phyloP scores from a whole-genome alignment of 2,888 invertebrate species.

The Lapara coniferarum region DNA sequence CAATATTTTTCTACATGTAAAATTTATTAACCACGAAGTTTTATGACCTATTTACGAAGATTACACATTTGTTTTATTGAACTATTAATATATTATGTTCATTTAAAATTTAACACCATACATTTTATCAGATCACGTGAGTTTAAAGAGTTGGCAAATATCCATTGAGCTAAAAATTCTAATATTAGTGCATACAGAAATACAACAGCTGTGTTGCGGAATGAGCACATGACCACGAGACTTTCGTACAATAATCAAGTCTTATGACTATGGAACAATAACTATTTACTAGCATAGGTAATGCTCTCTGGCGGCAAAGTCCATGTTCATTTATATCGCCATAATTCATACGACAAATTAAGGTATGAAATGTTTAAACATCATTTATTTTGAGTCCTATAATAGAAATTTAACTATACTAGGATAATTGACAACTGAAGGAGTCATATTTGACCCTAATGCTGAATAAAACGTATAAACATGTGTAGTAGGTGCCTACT shows the following conservation, averaged over 20 bases:
- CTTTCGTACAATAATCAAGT: slow-evolving; percentile 47
- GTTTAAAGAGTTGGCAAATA: slow-evolving; percentile 63
- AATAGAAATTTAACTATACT: not conserved
- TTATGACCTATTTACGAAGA: slow-evolving; percentile 11
- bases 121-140: slow-evolving; percentile 62
- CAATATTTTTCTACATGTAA: not conserved
- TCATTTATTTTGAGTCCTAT: too few relatives aligned
- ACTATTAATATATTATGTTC: slow-evolving; percentile 31
- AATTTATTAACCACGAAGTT: not conserved
- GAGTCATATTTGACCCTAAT: too few relatives aligned
- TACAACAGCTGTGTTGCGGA: slow-evolving; percentile 68
- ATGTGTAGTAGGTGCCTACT: too few relatives aligned
- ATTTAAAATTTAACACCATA: slow-evolving; percentile 49
- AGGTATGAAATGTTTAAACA: too few relatives aligned
- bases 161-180: slow-evolving; percentile 78
- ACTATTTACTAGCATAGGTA: not conserved
- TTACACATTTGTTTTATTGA: slow-evolving; percentile 31
- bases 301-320: not conserved
- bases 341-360: not conserved
- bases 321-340: not conserved
- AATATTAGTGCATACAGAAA: slow-evolving; percentile 77
- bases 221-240: slow-evolving; percentile 74
- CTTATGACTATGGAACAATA: slow-evolving; percentile 43
- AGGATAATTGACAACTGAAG: not conserved
- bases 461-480: too few relatives aligned